phyloP scores from a whole-genome alignment of 2,888 invertebrate genomes.

The Colletes collaris region DNA sequence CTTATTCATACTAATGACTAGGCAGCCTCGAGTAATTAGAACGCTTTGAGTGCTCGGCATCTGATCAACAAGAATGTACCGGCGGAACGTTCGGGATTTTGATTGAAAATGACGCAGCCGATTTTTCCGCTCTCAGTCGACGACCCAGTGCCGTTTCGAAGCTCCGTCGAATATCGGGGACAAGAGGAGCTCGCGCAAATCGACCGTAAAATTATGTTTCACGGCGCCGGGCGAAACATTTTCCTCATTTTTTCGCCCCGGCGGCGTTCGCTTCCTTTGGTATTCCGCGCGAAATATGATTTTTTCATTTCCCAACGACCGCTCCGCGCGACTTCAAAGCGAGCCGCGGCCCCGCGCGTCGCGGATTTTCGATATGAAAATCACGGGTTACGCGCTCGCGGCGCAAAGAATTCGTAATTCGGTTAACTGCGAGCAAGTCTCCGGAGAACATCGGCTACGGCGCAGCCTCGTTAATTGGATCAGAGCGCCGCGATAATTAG shows the following conservation, averaged over 20 bases:
- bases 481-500: slow-evolving; percentile 72
- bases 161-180: neutral
- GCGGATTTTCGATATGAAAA: slow-evolving; percentile 34
- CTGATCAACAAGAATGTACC: slow-evolving; percentile 44
- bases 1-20: slow-evolving; percentile 80
- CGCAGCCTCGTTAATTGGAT: slow-evolving; percentile 71
- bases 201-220: neutral
- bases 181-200: neutral
- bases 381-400: slow-evolving; percentile 11
- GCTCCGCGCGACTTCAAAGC: neutral
- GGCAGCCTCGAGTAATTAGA: slow-evolving; percentile 71
- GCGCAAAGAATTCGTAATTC: slow-evolving; percentile 57
- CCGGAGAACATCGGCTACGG: slow-evolving; percentile 44
- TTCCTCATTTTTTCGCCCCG: neutral
- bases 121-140: neutral
- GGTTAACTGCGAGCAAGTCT: slow-evolving; percentile 38
- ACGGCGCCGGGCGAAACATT: neutral
- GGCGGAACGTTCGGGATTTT: slow-evolving; percentile 42
- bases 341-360: neutral
- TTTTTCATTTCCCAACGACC: neutral
- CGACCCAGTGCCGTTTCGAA: neutral
- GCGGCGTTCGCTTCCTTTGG: no score
- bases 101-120: slow-evolving; percentile 35
- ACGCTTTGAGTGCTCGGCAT: slow-evolving; percentile 53
- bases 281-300: neutral